A percentile compares a stretch with the other conserved stretches of the same genome.
Evolutionary conservation across 2,888 invertebrate species (phyloP).

Genomic region (Aphidius colemani): DNA sequence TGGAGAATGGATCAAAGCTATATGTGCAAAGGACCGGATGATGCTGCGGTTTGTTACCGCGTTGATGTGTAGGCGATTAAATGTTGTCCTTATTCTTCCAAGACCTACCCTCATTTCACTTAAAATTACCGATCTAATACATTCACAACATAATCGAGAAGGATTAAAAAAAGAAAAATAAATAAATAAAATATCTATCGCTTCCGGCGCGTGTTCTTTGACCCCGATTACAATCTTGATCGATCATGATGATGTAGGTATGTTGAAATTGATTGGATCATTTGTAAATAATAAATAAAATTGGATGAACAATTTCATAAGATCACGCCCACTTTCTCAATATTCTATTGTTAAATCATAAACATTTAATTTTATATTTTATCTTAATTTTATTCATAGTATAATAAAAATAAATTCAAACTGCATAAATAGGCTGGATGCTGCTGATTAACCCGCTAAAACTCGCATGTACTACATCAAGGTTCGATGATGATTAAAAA

Average conservation of each 20-base stretch:
- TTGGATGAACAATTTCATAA: too few species aligned
- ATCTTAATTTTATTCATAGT: too few species aligned
- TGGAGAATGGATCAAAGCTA: conserved; percentile 22
- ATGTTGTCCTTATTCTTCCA: too few species aligned
- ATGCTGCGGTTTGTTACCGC: conserved; percentile 40
- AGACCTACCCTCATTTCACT: conserved; percentile 6
- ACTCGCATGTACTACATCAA: too few species aligned
- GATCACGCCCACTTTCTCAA: too few species aligned
- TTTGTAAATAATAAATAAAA: not conserved
- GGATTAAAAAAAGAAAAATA: conserved; percentile 16
- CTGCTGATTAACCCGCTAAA: too few species aligned
- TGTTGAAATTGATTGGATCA: conserved; percentile 7
- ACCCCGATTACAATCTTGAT: conserved; percentile 7
- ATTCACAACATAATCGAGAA: conserved; percentile 18
- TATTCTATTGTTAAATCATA: too few species aligned
- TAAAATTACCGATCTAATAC: conserved; percentile 39
- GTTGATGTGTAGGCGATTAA: not conserved
- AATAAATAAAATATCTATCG: conserved; percentile 7
- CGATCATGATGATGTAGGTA: not conserved
- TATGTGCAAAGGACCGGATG: conserved; percentile 38
- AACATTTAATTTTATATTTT: too few species aligned
- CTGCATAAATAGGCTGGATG: too few species aligned
- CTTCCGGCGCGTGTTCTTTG: conserved; percentile 25
- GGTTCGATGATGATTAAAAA: too few species aligned
- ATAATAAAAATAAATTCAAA: too few species aligned